These are phyloP conservation scores for Epizoanthus stellaris DNA, from an alignment of 92 coral and sea anemone genomes.

Conservation along the genomic window DNA sequence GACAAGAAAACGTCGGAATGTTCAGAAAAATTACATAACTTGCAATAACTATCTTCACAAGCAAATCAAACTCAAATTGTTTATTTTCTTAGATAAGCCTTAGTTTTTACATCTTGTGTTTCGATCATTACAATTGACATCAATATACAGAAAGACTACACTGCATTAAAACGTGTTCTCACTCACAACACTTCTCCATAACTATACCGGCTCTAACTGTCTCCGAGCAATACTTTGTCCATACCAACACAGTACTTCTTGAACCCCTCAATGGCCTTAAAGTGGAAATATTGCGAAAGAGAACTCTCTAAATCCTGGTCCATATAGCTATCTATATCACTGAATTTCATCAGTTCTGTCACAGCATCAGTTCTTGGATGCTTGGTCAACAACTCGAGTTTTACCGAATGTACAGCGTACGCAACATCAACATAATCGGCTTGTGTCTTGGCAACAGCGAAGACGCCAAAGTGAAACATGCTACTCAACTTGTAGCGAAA, in stretches of 20 bases:
- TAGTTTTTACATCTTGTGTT: too few species aligned
- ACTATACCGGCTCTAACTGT: too few species aligned
- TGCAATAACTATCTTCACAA: too few species aligned
- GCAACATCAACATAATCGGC: neutral
- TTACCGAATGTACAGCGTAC: conserved; percentile 10
- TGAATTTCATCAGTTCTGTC: neutral
- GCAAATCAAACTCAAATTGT: too few species aligned
- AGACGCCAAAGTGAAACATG: conserved; percentile 24
- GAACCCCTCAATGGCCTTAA: conserved; percentile 12
- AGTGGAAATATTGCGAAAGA: conserved; percentile 11
- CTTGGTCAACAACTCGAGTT: neutral
- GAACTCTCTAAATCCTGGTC: conserved; percentile 6
- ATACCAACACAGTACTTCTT: conserved; percentile 19
- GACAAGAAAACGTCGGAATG: too few species aligned
- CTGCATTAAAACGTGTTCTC: too few species aligned
- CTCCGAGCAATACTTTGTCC: conserved; percentile 27
- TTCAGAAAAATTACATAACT: too few species aligned
- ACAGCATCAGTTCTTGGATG: neutral
- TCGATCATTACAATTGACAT: too few species aligned
- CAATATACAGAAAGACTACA: too few species aligned
- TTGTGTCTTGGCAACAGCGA: neutral
- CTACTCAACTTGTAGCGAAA: neutral
- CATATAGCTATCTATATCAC: neutral
- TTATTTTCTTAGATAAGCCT: too few species aligned
- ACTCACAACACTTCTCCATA: too few species aligned